Base-by-base conservation (phyloP, 2,113 vertebrate species). In the Oplegnathus fasciatus region DNA sequence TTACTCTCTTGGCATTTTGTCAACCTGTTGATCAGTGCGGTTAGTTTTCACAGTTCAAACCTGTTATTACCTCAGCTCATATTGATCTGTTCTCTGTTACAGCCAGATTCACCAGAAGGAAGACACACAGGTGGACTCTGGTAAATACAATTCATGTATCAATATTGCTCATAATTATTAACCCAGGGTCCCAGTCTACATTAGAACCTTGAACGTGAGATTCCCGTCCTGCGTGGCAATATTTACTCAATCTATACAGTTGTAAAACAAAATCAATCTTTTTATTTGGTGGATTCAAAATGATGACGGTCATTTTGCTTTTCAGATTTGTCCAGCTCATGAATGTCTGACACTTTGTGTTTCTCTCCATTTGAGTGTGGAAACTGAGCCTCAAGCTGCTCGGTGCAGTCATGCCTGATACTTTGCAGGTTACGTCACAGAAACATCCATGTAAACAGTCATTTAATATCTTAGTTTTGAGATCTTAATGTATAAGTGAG, bases 41-140 rank as follows among this genome's bases (percentile, higher is more conserved):
- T 74, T 40, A n/a, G 28, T 82, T 66, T 76, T 50, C 28, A n/a
- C n/a, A 69, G 22, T 76, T 70, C 14, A 62, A 61, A 73, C 32
- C 55, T 75, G 17, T 76, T 15, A 69, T 78, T 57, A 34, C 32
- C 6, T 85, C 40, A 77, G 34, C 72, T 87, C 4, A 78, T 26
- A 5, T 20, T 57, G 2, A 71, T 80, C 15, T 78, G n/a, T 82
- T 91, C 67, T 89, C 57, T 86, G 34, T 91, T 92, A 37, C 90
- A 95, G 95, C 90, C 91, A 64, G 93, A 93, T 1, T 94, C 92
- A 42, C 89, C 93, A 79, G 95, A 95, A 37, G 94, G 93, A 84
- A 80, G 92, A 72, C 94, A 95, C 83, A 93, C 91, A n/a, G 95
- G 95, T 75, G 95, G 95, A 90, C 88, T 95, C 42, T 95, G 94